A percentile compares a stretch with the other conserved stretches of the same genome.
Evolutionary conservation across 1,140 invertebrate genomes (phyloP).

Genomic region (Cotesia vestalis): DNA sequence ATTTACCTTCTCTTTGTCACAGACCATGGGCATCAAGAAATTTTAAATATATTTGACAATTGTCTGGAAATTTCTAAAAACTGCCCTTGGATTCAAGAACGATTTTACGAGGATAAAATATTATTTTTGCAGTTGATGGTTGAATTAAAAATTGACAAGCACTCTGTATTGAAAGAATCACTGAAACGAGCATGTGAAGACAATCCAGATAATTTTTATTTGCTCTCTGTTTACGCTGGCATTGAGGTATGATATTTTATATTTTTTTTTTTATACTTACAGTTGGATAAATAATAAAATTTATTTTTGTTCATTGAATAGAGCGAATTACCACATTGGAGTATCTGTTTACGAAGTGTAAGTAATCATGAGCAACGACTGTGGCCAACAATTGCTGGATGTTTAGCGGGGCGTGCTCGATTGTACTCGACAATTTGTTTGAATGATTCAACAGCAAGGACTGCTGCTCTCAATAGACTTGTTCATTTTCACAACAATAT

Average conservation of each 20-base stretch:
- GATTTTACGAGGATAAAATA: slow-evolving; percentile 57
- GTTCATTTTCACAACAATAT: slow-evolving; percentile 55
- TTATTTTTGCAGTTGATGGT: slow-evolving; percentile 62
- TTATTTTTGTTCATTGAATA: slow-evolving; percentile 44
- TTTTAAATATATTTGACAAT: slow-evolving; percentile 46
- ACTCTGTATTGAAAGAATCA: slow-evolving; percentile 39
- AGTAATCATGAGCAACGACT: slow-evolving; percentile 37
- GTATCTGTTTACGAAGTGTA: slow-evolving; percentile 45
- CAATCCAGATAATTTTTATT: slow-evolving; percentile 69
- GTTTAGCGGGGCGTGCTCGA: slow-evolving; percentile 53
- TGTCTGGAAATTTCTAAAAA: slow-evolving; percentile 52
- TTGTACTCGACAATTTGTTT: slow-evolving; percentile 45
- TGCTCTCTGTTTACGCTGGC: slow-evolving; percentile 61
- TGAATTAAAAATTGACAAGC: slow-evolving; percentile 39
- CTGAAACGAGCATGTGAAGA: slow-evolving; percentile 55
- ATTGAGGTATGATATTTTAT: slow-evolving; percentile 52
- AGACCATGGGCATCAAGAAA: slow-evolving; percentile 43
- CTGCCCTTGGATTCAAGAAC: slow-evolving; percentile 51
- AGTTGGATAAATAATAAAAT: neutral
- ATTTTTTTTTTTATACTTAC: neutral
- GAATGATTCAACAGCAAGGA: slow-evolving; percentile 41
- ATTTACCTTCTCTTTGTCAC: slow-evolving; percentile 65
- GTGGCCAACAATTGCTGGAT: slow-evolving; percentile 55
- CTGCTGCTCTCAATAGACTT: slow-evolving; percentile 57
- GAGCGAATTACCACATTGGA: slow-evolving; percentile 58